Conservation (phyloP, 2,113 vertebrate species). For the Tapirus terrestris region DNA sequence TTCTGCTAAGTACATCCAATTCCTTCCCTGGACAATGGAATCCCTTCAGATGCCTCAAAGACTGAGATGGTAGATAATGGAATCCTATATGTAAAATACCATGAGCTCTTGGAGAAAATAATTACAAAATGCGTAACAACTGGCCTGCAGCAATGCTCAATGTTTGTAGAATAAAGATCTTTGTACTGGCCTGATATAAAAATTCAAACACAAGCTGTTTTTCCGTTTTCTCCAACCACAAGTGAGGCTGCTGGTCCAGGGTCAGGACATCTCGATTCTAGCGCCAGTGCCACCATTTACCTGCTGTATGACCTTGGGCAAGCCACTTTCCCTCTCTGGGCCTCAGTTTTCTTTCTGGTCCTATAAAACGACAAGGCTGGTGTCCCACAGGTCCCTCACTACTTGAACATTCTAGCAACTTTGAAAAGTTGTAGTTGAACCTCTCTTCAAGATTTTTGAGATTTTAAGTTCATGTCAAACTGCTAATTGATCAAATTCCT, state of each 20-base stretch:
- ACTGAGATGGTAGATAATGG: background rate
- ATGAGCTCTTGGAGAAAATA: background rate
- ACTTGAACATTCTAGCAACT: background rate
- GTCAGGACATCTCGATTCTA: too few relatives aligned
- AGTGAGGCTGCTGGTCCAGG: background rate
- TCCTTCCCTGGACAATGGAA: background rate
- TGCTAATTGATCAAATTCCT: conserved; percentile 3
- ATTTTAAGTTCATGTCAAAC: conserved; percentile 38
- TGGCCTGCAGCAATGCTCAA: accelerated
- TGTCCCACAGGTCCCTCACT: background rate
- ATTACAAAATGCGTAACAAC: accelerated
- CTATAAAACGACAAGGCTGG: background rate
- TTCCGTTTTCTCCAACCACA: background rate
- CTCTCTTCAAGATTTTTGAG: conserved; percentile 40
- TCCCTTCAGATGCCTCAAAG: background rate
- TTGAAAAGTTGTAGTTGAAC: background rate
- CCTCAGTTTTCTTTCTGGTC: background rate
- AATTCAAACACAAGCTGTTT: background rate
- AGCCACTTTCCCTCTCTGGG: background rate
- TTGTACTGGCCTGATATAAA: background rate
- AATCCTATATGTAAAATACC: background rate
- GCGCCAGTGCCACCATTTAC: too few relatives aligned
- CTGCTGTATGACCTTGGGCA: background rate
- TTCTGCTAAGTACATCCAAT: background rate
- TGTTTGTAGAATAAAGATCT: background rate